Evolutionary conservation across 2,113 vertebrate genomes (phyloP), one percentile per base, ranked within the genome.

Genomic region (Thinocorus orbignyianus): DNA sequence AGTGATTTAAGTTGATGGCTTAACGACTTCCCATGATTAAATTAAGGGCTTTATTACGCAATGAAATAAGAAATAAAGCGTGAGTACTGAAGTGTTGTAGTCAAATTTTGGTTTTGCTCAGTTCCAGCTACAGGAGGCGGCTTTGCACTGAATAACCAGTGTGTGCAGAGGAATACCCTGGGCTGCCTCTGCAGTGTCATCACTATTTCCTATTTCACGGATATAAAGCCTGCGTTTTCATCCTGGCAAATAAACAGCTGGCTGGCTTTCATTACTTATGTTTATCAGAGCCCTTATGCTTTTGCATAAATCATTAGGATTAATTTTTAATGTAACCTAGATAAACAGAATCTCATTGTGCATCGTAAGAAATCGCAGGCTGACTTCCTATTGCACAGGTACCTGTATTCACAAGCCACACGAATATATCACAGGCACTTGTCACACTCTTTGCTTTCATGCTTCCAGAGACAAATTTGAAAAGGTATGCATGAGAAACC

Each of bases 401-500:
- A 95, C 86, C 77, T 81, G 86, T 41, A 79, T 84, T 94, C 74
- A 81, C n/a, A 83, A 81, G n/a, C 52, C 31, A 44, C 19, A 14
- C 0, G 1, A 80, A 54, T 35, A 58, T 44, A 72, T 60, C 7
- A 10, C 2, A 60, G 72, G 39, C 52, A 48, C 35, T 51, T 91
- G 82, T 78, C 54, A 28, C 65, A 60, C 14, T 77, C 44, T 4
- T 44, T 61, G 41, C 69, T 85, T 91, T 70, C 72, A 48, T 68
- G 64, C 54, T 91, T 79, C 82, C 39, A 69, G 85, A 88, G 90
- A 77, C 35, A 70, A 87, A 82, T 89, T 72, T 95, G 83, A 82
- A 88, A 93, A 94, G 93, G 94, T 96, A 96, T 83, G 87, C 96
- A 86, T 96, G 94, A 96, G 95, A 97, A 96, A 93, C 77, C 87